Base-by-base conservation (phyloP, 2,113 vertebrate genomes). In the Brachypteracias leptosomus region DNA sequence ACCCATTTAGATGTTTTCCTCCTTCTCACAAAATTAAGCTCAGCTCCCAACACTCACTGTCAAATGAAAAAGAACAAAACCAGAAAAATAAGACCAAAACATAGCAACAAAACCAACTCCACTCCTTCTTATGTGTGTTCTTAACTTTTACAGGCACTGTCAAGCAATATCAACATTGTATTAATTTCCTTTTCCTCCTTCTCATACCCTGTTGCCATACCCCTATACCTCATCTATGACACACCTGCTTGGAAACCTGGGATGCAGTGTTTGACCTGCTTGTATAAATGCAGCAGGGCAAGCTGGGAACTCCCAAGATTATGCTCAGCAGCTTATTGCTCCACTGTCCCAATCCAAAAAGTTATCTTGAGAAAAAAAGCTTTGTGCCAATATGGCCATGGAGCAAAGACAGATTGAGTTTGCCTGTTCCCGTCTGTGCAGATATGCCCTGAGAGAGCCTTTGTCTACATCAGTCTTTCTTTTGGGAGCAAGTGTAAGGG, bases 361-460 rank as follows among this genome's bases (percentile, higher is more conserved):
- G 25, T 73, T 78, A 70, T 72, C 36, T 51, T 42, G 19, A 79
- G 63, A 25, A 59, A 67, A 90, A 71, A 4, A 71, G 19, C 66
- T 76, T 54, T 70, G n/a, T 76, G 42, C 11, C 61, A 65, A 42
- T 74, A 58, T 35, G 55, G 40, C 33, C 61, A 33, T 25, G 21
- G 55, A 88, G 55, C n/a, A 79, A 83, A 88, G 38, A 49, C 82
- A 90, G 72, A 83, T 51, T 90, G 90, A 80, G 29, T 49, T 46
- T 63, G 47, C 54, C 66, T 85, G 49, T 46, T 91, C 92, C 83
- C 85, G 88, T 83, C 72, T 90, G 83, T 86, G 67, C 35, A 83
- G 54, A 49, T 24, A 49, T 29, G 28, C 33, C 82, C 90, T 80
- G 36, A 68, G 81, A 88, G 72, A 77, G 24, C 13, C 29, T 10